Evolutionary conservation across 1,140 invertebrate species (phyloP).

Genomic region (Chironomus striatipennis): DNA sequence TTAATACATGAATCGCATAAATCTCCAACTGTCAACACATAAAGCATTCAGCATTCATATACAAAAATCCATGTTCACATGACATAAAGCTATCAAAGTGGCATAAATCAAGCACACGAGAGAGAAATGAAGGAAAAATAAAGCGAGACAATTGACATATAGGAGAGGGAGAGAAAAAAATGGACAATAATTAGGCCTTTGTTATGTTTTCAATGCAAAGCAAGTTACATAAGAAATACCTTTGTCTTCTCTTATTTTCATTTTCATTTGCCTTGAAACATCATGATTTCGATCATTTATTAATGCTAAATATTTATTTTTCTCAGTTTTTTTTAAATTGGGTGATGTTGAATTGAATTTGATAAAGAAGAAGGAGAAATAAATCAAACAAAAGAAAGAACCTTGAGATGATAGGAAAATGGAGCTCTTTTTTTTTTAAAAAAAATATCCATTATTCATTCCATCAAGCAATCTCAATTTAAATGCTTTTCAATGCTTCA

Average conservation of each 20-base stretch:
- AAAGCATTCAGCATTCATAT: background rate
- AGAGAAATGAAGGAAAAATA: background rate
- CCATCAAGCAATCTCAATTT: too few relatives aligned
- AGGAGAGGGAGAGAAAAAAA: slow-evolving; percentile 1
- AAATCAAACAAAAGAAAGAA: too few relatives aligned
- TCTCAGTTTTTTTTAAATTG: too few relatives aligned
- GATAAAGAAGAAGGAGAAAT: too few relatives aligned
- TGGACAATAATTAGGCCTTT: slow-evolving; percentile 20
- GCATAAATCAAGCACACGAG: background rate
- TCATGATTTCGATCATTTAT: background rate
- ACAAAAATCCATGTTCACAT: slow-evolving; percentile 11
- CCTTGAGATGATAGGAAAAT: too few relatives aligned
- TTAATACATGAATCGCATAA: background rate
- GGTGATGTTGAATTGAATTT: too few relatives aligned
- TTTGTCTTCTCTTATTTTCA: background rate
- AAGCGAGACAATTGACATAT: slow-evolving; percentile 19
- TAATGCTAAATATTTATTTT: too few relatives aligned
- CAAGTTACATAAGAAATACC: too few relatives aligned
- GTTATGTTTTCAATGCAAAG: background rate
- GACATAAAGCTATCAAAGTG: slow-evolving; percentile 18
- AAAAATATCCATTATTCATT: too few relatives aligned
- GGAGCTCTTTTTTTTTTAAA: too few relatives aligned
- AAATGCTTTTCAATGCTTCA: too few relatives aligned
- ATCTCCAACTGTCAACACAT: slow-evolving; percentile 12
- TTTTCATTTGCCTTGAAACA: slow-evolving; percentile 1